phyloP scores from a whole-genome alignment of 2,888 invertebrate genomes.

The Pyrrhosoma nymphula region DNA sequence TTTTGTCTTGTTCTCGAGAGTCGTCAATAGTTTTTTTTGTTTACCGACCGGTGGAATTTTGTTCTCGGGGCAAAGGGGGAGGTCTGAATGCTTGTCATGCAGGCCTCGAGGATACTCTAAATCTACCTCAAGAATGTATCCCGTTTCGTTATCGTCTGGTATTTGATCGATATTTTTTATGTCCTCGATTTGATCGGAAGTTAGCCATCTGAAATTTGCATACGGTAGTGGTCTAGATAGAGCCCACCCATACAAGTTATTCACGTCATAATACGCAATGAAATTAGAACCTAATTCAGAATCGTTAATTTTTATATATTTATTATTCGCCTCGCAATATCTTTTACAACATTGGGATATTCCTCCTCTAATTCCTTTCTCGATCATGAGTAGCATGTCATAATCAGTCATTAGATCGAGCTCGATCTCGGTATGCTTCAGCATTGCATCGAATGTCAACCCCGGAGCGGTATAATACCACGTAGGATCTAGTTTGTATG shows the following conservation, averaged over 20 bases:
- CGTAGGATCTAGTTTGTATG: slow-evolving; percentile 73
- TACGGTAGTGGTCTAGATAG: slow-evolving; percentile 73
- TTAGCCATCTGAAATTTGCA: slow-evolving; percentile 74
- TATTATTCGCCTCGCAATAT: slow-evolving; percentile 66
- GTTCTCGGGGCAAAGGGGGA: slow-evolving; percentile 71
- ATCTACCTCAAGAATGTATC: slow-evolving; percentile 77
- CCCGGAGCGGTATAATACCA: slow-evolving; percentile 74
- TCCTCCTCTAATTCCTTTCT: slow-evolving; percentile 67
- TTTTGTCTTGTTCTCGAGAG: slow-evolving; percentile 70
- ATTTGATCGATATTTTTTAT: slow-evolving; percentile 66
- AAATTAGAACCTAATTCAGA: slow-evolving; percentile 24
- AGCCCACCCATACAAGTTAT: slow-evolving; percentile 72
- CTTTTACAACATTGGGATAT: slow-evolving; percentile 56
- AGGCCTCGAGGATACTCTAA: slow-evolving; percentile 76
- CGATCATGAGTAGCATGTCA: slow-evolving; percentile 69
- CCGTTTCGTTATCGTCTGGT: slow-evolving; percentile 71
- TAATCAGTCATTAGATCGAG: slow-evolving; percentile 72
- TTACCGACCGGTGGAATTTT: slow-evolving; percentile 6
- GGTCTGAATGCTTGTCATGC: slow-evolving; percentile 75
- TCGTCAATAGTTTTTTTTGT: slow-evolving; percentile 65
- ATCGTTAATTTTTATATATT: background rate
- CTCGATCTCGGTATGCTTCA: slow-evolving; percentile 72
- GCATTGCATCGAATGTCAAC: slow-evolving; percentile 73
- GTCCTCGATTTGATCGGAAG: slow-evolving; percentile 69
- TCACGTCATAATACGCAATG: slow-evolving; percentile 73